phyloP scores from a whole-genome alignment of 2,888 invertebrate genomes.

The Sycophila texana region DNA sequence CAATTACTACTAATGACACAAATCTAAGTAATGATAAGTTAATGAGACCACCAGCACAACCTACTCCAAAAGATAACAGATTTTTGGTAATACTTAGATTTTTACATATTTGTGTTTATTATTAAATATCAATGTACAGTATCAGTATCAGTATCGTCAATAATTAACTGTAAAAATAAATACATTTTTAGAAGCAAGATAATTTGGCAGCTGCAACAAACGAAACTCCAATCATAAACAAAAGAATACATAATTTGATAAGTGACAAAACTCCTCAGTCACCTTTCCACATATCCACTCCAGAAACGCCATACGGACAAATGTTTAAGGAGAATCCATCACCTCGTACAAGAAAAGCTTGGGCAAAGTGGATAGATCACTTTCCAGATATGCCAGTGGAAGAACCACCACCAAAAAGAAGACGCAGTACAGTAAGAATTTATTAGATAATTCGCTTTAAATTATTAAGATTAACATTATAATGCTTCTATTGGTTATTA shows the following conservation, averaged over 20 bases:
- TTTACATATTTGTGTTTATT: neutral
- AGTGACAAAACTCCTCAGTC: slow-evolving; percentile 70
- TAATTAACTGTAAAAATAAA: neutral
- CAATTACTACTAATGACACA: slow-evolving; percentile 17
- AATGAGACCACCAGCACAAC: slow-evolving; percentile 57
- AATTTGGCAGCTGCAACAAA: neutral
- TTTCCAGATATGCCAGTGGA: slow-evolving; percentile 74
- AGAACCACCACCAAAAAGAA: slow-evolving; percentile 68
- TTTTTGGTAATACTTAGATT: slow-evolving; percentile 17
- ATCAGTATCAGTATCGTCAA: neutral
- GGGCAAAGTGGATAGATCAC: slow-evolving; percentile 76
- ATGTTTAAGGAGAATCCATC: slow-evolving; percentile 77
- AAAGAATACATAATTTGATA: slow-evolving; percentile 65
- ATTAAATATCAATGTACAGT: neutral
- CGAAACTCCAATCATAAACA: slow-evolving; percentile 67
- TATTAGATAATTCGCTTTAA: too few relatives aligned
- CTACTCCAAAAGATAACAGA: slow-evolving; percentile 44
- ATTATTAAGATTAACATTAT: slow-evolving; percentile 2
- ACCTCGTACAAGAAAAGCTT: slow-evolving; percentile 76
- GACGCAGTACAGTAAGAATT: slow-evolving; percentile 74
- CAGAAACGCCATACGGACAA: slow-evolving; percentile 78
- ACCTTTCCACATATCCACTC: slow-evolving; percentile 77
- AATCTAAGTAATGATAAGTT: slow-evolving; percentile 13
- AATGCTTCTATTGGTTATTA: neutral
- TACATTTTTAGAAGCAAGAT: slow-evolving; percentile 55